Base-by-base conservation (phyloP, 2,113 vertebrate genomes). In the Macquaria ambigua region DNA sequence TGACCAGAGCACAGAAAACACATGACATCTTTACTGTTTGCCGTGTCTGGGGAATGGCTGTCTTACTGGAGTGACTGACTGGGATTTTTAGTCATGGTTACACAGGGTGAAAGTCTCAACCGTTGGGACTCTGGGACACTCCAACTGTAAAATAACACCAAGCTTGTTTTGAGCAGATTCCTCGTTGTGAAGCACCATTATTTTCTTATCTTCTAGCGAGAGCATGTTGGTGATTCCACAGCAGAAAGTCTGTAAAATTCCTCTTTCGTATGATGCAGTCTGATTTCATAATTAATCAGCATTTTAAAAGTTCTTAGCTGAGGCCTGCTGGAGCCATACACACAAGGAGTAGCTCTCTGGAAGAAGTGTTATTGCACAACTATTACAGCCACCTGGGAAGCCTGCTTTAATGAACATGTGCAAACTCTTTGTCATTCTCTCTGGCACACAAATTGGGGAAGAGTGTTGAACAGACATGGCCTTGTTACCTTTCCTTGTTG, bases 1-100 rank as follows among this genome's bases (percentile, higher is more conserved):
- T 81, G 77, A 84, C 41, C 70, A 69, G 70, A 84, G 73, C 71
- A 79, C 77, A 55, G 89, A 87, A 92, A 91, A 92, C 91, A 90
- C 77, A 88, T 87, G 87, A 88, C 85, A 89, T 88, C 68, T 66
- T 82, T 63, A 61, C 12, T 92, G 83, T 91, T 89, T 81, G 64
- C 83, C 16, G 37, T 81, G 82, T 83, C 83, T 72, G 67, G 55
- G 23, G 37, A 67, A 70, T 62, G 62, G 59, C 58, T 81, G 77
- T 76, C 78, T 63, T 20, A 63, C 11, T 21, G 43, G 21, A 56
- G 41, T 62, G 41, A 82, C 12, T 55, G 66, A 82, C 39, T 37
- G 48, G 53, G 67, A 73, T 66, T 55, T 74, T 71, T 82, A 14
- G 67, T 84, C 81, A 81, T 87, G 86, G 88, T 88, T 77, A 87